Percentiles rank a stretch among this genome's conserved stretches.
Conservation (phyloP, 2,113 vertebrate species). For the Chunga burmeisteri region DNA sequence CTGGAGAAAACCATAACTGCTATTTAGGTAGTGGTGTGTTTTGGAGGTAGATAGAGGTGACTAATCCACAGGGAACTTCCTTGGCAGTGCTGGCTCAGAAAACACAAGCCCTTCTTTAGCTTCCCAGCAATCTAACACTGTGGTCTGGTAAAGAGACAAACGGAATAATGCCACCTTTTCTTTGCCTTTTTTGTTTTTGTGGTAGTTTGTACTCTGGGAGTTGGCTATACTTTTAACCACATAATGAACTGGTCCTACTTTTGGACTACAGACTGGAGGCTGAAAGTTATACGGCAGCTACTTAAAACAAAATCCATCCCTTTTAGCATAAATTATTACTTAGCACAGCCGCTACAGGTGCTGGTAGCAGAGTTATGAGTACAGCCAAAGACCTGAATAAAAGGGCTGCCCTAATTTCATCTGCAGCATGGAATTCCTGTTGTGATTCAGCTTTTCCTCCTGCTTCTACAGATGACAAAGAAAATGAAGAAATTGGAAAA, state of each 20-base stretch:
- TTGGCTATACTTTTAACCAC: neutral
- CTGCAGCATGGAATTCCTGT: neutral
- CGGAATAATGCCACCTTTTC: neutral
- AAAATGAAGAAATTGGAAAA: conserved; percentile 97
- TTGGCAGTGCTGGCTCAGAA: neutral
- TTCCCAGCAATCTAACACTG: neutral
- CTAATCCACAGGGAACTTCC: neutral
- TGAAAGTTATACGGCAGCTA: neutral
- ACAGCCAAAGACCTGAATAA: neutral
- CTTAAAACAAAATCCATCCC: neutral
- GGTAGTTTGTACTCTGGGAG: neutral
- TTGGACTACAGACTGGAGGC: neutral
- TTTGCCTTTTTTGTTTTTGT: neutral
- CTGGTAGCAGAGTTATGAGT: neutral
- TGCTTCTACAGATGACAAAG: conserved; percentile 86
- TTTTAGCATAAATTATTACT: neutral
- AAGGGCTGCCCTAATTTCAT: neutral
- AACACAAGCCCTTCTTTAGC: neutral
- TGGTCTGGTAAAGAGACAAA: neutral
- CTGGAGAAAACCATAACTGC: neutral
- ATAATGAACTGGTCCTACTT: neutral
- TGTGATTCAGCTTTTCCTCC: conserved; percentile 5
- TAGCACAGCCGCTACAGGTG: neutral
- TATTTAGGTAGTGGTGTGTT: neutral
- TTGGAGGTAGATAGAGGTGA: neutral